A percentile compares a stretch with the other conserved stretches of the same genome.
Conservation (phyloP, 2,797 vertebrate genomes). For the Bradypodion ventrale region DNA sequence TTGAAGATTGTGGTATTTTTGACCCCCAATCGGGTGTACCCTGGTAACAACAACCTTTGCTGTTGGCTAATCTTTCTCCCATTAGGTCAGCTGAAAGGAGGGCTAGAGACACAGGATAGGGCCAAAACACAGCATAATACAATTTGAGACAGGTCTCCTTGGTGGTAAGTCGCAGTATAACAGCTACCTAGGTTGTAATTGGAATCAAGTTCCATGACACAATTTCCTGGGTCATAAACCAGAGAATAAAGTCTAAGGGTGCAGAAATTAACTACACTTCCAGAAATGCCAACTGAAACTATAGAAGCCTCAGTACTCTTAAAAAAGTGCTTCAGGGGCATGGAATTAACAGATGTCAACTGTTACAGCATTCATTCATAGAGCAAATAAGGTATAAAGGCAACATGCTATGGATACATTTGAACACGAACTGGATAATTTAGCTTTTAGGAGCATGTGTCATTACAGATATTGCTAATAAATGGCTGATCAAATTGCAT, state of each 20-base stretch:
- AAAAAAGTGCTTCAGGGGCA: constrained; percentile 16
- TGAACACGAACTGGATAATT: constrained; percentile 1
- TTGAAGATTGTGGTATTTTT: too few relatives aligned
- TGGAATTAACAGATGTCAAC: constrained; percentile 29
- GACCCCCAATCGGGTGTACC: too few relatives aligned
- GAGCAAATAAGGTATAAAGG: neutral
- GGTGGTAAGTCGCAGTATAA: too few relatives aligned
- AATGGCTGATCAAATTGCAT: constrained; percentile 19
- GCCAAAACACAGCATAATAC: neutral
- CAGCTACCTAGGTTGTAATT: neutral
- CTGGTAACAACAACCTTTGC: too few relatives aligned
- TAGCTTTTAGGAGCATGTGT: neutral
- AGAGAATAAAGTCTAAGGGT: neutral
- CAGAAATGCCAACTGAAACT: constrained; percentile 18
- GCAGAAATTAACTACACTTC: neutral
- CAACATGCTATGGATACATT: neutral
- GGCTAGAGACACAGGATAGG: neutral
- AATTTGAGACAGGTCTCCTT: neutral
- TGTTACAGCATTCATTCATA: neutral
- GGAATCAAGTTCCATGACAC: neutral
- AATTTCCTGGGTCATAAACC: neutral
- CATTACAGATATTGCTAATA: constrained; percentile 30
- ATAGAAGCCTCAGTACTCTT: constrained; percentile 44
- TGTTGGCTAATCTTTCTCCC: too few relatives aligned
- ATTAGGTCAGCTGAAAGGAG: neutral